phyloP scores from a whole-genome alignment of 2,797 vertebrate genomes.

The Allobates femoralis region DNA sequence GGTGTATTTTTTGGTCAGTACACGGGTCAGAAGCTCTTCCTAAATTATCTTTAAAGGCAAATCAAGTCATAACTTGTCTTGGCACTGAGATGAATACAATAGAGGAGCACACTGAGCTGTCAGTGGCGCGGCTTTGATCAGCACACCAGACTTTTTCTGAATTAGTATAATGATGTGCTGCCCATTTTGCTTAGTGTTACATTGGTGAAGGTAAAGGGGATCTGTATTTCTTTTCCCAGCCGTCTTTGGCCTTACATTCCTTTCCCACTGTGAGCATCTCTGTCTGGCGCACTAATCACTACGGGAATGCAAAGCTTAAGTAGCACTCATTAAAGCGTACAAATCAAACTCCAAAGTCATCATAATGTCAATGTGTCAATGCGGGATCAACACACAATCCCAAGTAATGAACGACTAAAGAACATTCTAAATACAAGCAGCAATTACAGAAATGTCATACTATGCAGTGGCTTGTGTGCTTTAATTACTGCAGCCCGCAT shows the following conservation, averaged over 20 bases:
- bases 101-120: conserved; percentile 15
- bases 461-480: neutral
- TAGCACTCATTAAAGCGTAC: conserved; percentile 42
- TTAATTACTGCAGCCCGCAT: neutral
- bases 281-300: conserved; percentile 56
- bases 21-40: neutral
- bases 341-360: conserved; percentile 45
- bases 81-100: neutral
- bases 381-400: conserved; percentile 31
- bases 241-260: conserved; percentile 40
- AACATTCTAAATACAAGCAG: conserved; percentile 20
- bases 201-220: conserved; percentile 35
- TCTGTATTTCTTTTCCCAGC: conserved; percentile 32
- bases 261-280: conserved; percentile 57
- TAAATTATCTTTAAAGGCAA: neutral
- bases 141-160: neutral
- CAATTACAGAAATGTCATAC: neutral
- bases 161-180: conserved; percentile 5
- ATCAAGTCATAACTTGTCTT: neutral
- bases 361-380: conserved; percentile 31
- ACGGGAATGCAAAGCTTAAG: conserved; percentile 55
- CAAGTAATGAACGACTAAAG: conserved; percentile 10
- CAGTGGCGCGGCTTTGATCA: conserved; percentile 30
- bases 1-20: neutral
- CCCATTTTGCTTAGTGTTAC: neutral